A percentile compares a stretch with the other conserved stretches of the same genome.
These are phyloP conservation scores for Allophyes oxyacanthae DNA, from an alignment of 2,888 invertebrate genomes.

Conservation along the genomic window DNA sequence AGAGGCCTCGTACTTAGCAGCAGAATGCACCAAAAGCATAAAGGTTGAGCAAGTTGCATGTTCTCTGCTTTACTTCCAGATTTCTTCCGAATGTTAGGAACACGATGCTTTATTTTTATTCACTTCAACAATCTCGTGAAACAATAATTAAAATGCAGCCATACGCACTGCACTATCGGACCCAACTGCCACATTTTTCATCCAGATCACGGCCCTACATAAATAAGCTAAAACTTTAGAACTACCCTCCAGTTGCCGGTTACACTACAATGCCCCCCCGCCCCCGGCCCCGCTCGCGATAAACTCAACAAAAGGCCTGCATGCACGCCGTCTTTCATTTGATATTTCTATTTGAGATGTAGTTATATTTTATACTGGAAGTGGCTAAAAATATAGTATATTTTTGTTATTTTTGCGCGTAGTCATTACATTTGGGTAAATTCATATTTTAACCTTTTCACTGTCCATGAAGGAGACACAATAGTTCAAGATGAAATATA, in stretches of 20 bases:
- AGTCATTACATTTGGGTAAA: too few relatives aligned
- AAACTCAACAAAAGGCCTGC: constrained; percentile 54
- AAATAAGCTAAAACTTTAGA: constrained; percentile 47
- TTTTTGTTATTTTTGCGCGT: background rate
- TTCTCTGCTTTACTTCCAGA: too few relatives aligned
- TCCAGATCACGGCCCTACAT: constrained; percentile 27
- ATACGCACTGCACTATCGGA: constrained; percentile 32
- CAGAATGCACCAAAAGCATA: too few relatives aligned
- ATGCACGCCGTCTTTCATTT: constrained; percentile 49
- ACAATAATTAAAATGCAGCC: constrained; percentile 37
- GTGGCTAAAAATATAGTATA: constrained; percentile 14
- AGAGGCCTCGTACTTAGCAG: too few relatives aligned
- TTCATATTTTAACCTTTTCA: too few relatives aligned
- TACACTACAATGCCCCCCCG: constrained; percentile 30
- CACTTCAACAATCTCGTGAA: too few relatives aligned
- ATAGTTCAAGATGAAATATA: too few relatives aligned
- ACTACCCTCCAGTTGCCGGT: constrained; percentile 22
- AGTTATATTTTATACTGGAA: constrained; percentile 44
- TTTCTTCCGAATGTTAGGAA: too few relatives aligned
- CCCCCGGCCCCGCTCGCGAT: constrained; percentile 29
- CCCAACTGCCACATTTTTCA: constrained; percentile 41
- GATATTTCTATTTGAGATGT: constrained; percentile 50
- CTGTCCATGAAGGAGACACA: too few relatives aligned
- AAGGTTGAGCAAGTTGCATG: too few relatives aligned
- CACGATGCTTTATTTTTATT: too few relatives aligned